Percentiles rank a stretch among this genome's conserved stretches.
Conservation (phyloP, 2,113 vertebrate genomes). For the Nycticebus coucang region DNA sequence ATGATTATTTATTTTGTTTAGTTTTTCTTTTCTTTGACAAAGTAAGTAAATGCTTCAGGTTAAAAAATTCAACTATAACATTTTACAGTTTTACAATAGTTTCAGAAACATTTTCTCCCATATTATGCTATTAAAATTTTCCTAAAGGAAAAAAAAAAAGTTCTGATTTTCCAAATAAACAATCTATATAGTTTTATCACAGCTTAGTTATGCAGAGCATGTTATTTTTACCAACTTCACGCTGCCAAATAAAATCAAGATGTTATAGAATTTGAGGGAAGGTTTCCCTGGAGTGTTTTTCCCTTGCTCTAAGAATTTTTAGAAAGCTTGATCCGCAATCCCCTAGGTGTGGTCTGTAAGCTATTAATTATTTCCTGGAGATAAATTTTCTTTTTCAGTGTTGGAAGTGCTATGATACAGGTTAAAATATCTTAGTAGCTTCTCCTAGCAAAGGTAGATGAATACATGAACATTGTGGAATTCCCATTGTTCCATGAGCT, state of each 20-base stretch:
- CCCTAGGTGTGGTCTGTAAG: neutral
- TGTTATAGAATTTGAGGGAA: neutral
- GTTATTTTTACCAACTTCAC: neutral
- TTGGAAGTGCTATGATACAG: neutral
- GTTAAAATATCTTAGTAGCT: neutral
- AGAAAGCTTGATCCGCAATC: neutral
- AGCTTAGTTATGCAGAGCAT: neutral
- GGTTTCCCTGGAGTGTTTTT: neutral
- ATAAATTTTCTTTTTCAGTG: neutral
- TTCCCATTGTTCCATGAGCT: neutral
- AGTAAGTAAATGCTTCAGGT: neutral
- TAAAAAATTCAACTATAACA: neutral
- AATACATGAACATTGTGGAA: no score
- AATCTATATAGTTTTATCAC: neutral
- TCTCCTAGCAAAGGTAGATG: neutral
- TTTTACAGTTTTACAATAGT: neutral
- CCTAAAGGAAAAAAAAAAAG: neutral
- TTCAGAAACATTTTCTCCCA: neutral
- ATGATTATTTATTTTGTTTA: constrained; percentile 21
- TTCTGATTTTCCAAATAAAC: neutral
- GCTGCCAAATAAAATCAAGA: neutral
- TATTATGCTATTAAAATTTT: constrained; percentile 13
- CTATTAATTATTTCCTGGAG: neutral
- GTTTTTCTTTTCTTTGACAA: neutral
- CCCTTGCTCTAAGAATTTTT: neutral